Conservation (phyloP, 2,888 invertebrate species). For the Phorcus lineatus region DNA sequence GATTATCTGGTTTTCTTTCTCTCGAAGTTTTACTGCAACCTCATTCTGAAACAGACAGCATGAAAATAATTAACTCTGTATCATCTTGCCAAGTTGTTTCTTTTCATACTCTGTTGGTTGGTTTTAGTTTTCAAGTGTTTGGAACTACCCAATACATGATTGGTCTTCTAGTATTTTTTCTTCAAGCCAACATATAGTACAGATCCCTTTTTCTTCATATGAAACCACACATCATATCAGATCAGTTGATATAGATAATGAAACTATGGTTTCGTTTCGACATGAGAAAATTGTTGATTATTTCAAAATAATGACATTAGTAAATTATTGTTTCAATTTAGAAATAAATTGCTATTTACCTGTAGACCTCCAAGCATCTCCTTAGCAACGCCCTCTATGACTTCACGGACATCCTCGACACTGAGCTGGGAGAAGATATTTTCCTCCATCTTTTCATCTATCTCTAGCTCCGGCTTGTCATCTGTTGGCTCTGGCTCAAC, state of each 20-base stretch:
- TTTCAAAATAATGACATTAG: too few species aligned
- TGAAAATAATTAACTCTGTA: background rate
- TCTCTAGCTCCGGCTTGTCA: background rate
- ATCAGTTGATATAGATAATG: background rate
- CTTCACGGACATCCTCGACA: slow-evolving; percentile 64
- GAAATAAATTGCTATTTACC: slow-evolving; percentile 45
- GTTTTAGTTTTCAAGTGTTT: background rate
- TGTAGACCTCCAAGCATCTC: slow-evolving; percentile 68
- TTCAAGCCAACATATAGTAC: too few species aligned
- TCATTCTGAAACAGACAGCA: slow-evolving; percentile 61
- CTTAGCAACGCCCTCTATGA: slow-evolving; percentile 67
- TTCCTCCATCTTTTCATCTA: slow-evolving; percentile 35
- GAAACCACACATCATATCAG: too few species aligned
- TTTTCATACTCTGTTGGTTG: too few species aligned
- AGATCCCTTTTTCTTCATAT: too few species aligned
- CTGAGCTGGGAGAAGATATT: slow-evolving; percentile 65
- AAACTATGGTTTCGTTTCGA: background rate
- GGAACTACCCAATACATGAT: too few species aligned
- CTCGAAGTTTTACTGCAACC: slow-evolving; percentile 63
- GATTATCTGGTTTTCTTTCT: slow-evolving; percentile 67
- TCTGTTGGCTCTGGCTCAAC: slow-evolving; percentile 41
- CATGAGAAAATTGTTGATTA: background rate
- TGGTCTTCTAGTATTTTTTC: too few species aligned
- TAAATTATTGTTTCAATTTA: background rate
- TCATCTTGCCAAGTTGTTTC: too few species aligned